These are phyloP conservation scores for Tethya wilhelma DNA, from an alignment of 37 sponge, comb jelly and placozoan genomes.

Conservation along the genomic window DNA sequence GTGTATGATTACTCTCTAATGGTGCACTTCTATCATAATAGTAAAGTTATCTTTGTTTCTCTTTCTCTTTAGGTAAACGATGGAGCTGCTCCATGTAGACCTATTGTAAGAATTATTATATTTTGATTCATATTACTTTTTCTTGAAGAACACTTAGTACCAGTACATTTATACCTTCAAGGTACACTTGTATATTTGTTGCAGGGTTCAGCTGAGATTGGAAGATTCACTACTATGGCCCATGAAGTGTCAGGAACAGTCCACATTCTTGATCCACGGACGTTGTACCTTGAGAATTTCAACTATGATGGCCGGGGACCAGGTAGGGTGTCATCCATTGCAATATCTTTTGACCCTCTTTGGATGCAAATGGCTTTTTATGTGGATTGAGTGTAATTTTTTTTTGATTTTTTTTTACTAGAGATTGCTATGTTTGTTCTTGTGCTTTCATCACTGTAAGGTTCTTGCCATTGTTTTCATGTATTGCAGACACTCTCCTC, in stretches of 20 bases:
- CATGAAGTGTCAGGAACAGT: background rate
- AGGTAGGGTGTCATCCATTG: no score
- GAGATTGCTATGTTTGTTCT: background rate
- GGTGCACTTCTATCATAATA: no score
- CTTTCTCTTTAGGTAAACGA: background rate
- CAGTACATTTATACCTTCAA: no score
- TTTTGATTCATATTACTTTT: background rate
- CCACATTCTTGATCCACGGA: background rate
- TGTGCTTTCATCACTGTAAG: no score
- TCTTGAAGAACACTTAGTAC: no score
- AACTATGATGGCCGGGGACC: background rate
- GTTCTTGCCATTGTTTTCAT: no score
- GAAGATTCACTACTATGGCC: background rate
- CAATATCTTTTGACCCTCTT: no score
- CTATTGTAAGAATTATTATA: conserved; percentile 7
- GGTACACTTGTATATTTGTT: no score
- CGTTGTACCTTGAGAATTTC: conserved; percentile 1
- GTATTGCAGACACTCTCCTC: background rate
- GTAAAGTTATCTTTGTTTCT: no score
- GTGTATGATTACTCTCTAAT: no score
- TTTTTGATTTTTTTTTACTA: background rate
- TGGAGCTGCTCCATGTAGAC: conserved; percentile 18
- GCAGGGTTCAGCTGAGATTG: background rate
- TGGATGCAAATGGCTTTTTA: background rate
- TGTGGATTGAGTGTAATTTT: background rate